Base-by-base conservation (phyloP, 30 jellyfish, hydroid and myxozoan genomes). In the Catostylus mosaicus region DNA sequence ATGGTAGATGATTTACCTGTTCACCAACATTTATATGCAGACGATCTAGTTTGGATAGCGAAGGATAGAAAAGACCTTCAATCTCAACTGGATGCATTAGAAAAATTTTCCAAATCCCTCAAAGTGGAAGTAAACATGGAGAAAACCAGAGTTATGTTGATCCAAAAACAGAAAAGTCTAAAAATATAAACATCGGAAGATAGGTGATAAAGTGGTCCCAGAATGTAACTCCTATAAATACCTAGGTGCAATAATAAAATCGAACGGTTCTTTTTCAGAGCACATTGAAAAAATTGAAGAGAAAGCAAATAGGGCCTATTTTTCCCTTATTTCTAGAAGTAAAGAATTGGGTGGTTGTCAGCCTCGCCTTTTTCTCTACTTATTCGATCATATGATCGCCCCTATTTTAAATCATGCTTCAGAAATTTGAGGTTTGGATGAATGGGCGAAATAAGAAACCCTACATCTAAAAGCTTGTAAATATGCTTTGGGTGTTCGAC, bases 261-360 rank as follows among this genome's bases (percentile, higher is more conserved):
- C 77, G 20, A 65, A 0, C 29, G 77, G 77, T 22, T 65, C 56
- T 65, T n/a, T 65, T 31, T 65, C 77, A 29, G 77, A 65, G 31
- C 59, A 65, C 38, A 65, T 29, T 31, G 74, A 43, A 46, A 48
- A 47, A 74, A 74, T 74, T 3, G 48, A 74, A 48, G 86, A 74
- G 56, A 74, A 74, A 74, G 74, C 74, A 2, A 76, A 46, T 74
- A 50, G 48, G 45, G 46, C 73, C 86, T 74, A 74, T 48, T 74
- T 74, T 74, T 56, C 74, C 35, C 74, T 74, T 74, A 50, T 48
- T 11, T 24, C 86, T 74, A 74, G 48, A 74, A 74, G 75, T 54
- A 74, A 23, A 48, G 76, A 74, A 74, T 74, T 59, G 80, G 86
- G 86, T 33, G 74, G 86, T 74, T 74, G 46, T 24, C 74, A 56